phyloP scores from a whole-genome alignment of 2,888 invertebrate species.

The Epinotia nisella region DNA sequence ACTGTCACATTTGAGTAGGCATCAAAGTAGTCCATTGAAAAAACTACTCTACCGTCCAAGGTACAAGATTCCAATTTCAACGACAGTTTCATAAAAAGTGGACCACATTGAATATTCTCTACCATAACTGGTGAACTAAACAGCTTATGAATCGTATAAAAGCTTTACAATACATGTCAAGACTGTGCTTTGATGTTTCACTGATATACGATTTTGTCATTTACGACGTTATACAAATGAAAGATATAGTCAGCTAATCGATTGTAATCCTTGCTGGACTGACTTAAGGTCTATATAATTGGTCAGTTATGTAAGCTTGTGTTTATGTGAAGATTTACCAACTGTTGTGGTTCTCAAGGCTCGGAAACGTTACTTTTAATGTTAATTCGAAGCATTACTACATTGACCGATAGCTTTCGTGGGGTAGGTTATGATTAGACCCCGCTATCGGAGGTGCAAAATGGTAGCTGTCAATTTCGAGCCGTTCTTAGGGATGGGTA shows the following conservation, averaged over 20 bases:
- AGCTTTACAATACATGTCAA: background rate
- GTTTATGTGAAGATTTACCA: background rate
- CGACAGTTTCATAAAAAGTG: too few relatives aligned
- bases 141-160: background rate
- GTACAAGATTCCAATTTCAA: too few relatives aligned
- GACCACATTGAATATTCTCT: too few relatives aligned
- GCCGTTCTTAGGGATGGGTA: too few relatives aligned
- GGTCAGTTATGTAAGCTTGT: background rate
- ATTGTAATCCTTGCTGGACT: background rate
- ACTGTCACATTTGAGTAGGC: too few relatives aligned
- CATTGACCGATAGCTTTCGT: background rate
- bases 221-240: too few relatives aligned
- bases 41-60: too few relatives aligned
- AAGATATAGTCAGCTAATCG: background rate
- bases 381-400: background rate
- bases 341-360: background rate
- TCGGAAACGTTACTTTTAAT: background rate
- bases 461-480: too few relatives aligned
- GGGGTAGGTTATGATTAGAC: too few relatives aligned
- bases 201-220: background rate
- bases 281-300: background rate
- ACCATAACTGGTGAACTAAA: background rate
- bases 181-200: background rate
- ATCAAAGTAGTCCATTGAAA: too few relatives aligned
- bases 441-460: too few relatives aligned